Evolutionary conservation across 2,888 invertebrate species (phyloP).

Genomic region (Drosophila tanythrix): DNA sequence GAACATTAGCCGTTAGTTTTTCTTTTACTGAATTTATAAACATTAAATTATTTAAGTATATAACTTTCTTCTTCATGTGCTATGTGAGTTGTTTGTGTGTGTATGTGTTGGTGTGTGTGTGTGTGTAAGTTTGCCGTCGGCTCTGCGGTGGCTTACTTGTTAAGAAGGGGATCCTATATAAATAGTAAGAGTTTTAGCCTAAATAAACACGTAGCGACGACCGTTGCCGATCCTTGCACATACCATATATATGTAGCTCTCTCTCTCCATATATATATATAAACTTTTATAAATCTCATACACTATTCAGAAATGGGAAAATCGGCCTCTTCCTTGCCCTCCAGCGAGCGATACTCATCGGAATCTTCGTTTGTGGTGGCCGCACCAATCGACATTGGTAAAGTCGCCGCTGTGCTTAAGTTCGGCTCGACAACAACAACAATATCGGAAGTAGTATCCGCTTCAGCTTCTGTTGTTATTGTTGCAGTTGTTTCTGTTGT

Average conservation of each 20-base stretch:
- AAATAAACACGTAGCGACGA: constrained; percentile 41
- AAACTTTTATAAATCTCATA: constrained; percentile 39
- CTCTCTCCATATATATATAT: constrained; percentile 45
- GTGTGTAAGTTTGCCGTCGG: constrained; percentile 25
- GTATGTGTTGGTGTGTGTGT: constrained; percentile 4
- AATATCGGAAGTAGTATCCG: constrained; percentile 16
- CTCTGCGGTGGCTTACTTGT: constrained; percentile 42
- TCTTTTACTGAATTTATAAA: constrained; percentile 49
- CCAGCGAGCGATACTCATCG: constrained; percentile 85
- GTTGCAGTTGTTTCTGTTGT: constrained; percentile 25
- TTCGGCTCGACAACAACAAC: constrained; percentile 33
- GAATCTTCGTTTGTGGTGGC: constrained; percentile 82
- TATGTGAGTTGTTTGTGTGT: constrained; percentile 31
- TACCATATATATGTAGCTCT: constrained; percentile 18
- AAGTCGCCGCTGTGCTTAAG: constrained; percentile 48
- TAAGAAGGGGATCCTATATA: constrained; percentile 45
- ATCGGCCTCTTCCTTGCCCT: constrained; percentile 83
- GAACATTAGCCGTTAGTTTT: constrained; percentile 55
- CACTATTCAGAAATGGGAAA: constrained; percentile 82
- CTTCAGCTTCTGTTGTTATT: constrained; percentile 20
- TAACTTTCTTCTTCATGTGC: constrained; percentile 55
- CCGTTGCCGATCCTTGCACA: constrained; percentile 14
- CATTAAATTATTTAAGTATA: constrained; percentile 68
- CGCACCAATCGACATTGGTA: constrained; percentile 68
- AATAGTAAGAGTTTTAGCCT: constrained; percentile 64